Evolutionary conservation across 2,888 invertebrate genomes (phyloP).

Genomic region (Mycogona germanica): DNA sequence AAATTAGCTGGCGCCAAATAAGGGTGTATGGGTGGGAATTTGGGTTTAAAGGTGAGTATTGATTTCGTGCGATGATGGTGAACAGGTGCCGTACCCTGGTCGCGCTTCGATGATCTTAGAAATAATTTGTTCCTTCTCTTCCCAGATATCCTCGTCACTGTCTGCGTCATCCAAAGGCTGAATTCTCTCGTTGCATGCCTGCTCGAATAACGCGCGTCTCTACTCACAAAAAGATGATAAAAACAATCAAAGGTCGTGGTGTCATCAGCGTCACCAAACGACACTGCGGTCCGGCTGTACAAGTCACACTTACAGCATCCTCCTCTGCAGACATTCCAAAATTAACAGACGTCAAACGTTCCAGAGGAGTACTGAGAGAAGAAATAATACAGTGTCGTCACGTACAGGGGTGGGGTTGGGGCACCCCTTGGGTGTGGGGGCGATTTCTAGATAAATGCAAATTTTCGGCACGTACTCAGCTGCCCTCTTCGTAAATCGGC

Average conservation of each 20-base stretch:
- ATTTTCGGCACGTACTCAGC: too few relatives aligned
- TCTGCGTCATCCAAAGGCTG: slow-evolving; percentile 35
- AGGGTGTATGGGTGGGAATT: too few relatives aligned
- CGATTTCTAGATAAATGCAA: too few relatives aligned
- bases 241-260: too few relatives aligned
- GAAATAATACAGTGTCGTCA: too few relatives aligned
- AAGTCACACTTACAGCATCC: slow-evolving; percentile 19
- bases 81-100: slow-evolving; percentile 8
- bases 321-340: slow-evolving; percentile 21
- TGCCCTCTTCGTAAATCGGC: too few relatives aligned
- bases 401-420: too few relatives aligned
- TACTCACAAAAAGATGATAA: slow-evolving; percentile 20
- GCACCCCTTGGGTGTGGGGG: too few relatives aligned
- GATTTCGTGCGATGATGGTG: too few relatives aligned
- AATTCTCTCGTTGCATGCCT: slow-evolving; percentile 40
- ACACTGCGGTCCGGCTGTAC: neutral
- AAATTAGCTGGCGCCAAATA: too few relatives aligned
- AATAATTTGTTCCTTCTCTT: slow-evolving; percentile 30
- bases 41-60: too few relatives aligned
- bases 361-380: slow-evolving; percentile 28
- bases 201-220: slow-evolving; percentile 45
- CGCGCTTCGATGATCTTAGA: slow-evolving; percentile 14
- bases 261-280: too few relatives aligned
- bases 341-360: slow-evolving; percentile 19
- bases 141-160: slow-evolving; percentile 37